phyloP scores from a whole-genome alignment of 1,140 invertebrate genomes.

The Adoxophyes honmai region DNA sequence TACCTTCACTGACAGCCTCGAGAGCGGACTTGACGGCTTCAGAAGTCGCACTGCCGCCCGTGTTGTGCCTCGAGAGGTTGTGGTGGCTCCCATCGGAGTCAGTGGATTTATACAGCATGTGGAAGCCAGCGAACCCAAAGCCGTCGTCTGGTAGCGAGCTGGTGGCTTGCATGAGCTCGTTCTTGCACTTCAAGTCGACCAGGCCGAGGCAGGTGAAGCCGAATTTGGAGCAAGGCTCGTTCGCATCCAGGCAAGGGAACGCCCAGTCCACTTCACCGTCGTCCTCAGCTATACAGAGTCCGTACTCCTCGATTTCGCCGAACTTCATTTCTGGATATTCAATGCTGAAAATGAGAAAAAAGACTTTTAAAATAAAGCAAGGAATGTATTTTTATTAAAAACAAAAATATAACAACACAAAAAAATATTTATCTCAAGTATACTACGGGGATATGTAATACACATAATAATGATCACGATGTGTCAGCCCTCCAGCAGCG shows the following conservation, averaged over 20 bases:
- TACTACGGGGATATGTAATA: no score
- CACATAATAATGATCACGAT: no score
- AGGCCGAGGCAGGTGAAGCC: slow-evolving; percentile 94
- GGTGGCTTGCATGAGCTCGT: slow-evolving; percentile 32
- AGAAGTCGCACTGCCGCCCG: slow-evolving; percentile 56
- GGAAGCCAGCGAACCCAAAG: slow-evolving; percentile 24
- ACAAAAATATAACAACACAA: no score
- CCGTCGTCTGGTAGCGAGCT: slow-evolving; percentile 65
- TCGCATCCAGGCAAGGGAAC: slow-evolving; percentile 92
- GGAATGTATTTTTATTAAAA: background rate
- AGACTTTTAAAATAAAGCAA: slow-evolving; percentile 22
- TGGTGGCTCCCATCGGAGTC: slow-evolving; percentile 60
- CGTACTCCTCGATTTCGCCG: slow-evolving; percentile 83
- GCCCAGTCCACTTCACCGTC: slow-evolving; percentile 97
- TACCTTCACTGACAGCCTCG: slow-evolving; percentile 61
- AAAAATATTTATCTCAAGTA: no score
- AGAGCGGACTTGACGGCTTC: slow-evolving; percentile 58
- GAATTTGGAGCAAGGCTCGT: slow-evolving; percentile 94
- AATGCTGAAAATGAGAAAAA: slow-evolving; percentile 73
- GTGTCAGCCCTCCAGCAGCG: no score
- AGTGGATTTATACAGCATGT: slow-evolving; percentile 50
- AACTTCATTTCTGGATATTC: slow-evolving; percentile 79
- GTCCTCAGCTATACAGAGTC: slow-evolving; percentile 95
- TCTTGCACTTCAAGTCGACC: slow-evolving; percentile 80
- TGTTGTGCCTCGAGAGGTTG: slow-evolving; percentile 54